Evolutionary conservation across 2,888 invertebrate genomes (phyloP), one percentile per base, ranked within the genome.

Genomic region (Xanthostigma xanthostigma): DNA sequence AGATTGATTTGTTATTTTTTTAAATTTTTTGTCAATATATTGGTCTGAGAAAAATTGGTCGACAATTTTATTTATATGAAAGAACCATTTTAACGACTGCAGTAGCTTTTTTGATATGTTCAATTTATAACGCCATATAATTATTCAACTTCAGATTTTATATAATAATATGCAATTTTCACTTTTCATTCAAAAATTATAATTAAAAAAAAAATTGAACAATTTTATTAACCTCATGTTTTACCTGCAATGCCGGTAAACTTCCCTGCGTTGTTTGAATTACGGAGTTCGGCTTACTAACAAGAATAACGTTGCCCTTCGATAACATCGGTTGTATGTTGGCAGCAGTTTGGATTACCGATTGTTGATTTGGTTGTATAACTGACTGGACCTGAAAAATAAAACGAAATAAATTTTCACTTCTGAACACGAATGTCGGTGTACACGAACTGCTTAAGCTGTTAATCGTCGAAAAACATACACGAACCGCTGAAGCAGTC

Each of bases 321-420:
- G 86, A 79, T 66, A 91, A 74, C 64, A 87, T 79, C 59, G 86
- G 82, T 64, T 85, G 84, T 58, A 86, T 77, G 65, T 86, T 88
- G 48, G 88, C 81, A 55, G 91, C 89, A 53, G 90, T 89, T 72
- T 95, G 94, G 67, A 95, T 94, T 47, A 94, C 94, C 56, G 92
- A 93, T 65, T 92, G 92, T 66, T 92, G 92, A 68, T 91, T 92
- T 54, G 91, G 86, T 72, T 95, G 94, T 67, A 94, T 94, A 54
- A 94, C 94, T 59, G 93, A 91, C 70, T 94, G 93, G 55, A 90
- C 90, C 84, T 91, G 73, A 49, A 76, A 55, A 41, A 41, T n/a
- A 17, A 27, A 27, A 27, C 27, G 9, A 54, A 53, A 53, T 50
- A 53, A 52, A 41, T 52, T 45, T 36, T 35, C n/a, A 34, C n/a